Conservation (phyloP, 1,140 invertebrate genomes). For the Drosophila tropicalis region DNA sequence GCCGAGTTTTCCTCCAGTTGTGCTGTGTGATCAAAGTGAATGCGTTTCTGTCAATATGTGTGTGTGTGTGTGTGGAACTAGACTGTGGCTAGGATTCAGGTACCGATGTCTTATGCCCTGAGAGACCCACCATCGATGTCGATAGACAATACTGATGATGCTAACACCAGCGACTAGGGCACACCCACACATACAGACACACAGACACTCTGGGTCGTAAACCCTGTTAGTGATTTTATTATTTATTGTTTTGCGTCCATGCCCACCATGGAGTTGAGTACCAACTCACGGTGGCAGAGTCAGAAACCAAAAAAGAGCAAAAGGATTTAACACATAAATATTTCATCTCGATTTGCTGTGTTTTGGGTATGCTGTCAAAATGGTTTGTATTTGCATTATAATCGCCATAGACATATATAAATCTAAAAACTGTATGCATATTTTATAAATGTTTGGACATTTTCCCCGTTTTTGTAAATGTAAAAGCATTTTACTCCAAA, state of each 20-base stretch:
- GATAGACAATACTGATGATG: conserved; percentile 32
- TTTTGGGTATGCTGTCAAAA: conserved; percentile 62
- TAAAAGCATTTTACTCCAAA: conserved; percentile 55
- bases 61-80: conserved; percentile 12
- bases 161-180: conserved; percentile 39
- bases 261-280: conserved; percentile 18
- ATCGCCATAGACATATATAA: conserved; percentile 69
- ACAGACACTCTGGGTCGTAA: conserved; percentile 25
- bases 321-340: conserved; percentile 75
- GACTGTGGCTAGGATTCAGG: conserved; percentile 69
- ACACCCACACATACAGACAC: neutral
- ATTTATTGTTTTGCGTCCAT: conserved; percentile 65
- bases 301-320: conserved; percentile 17
- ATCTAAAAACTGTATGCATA: conserved; percentile 69
- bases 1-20: too few species aligned
- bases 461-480: conserved; percentile 29
- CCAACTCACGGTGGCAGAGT: too few species aligned
- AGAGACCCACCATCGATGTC: conserved; percentile 14
- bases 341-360: conserved; percentile 44
- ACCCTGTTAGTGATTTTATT: conserved; percentile 73
- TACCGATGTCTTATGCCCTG: conserved; percentile 29
- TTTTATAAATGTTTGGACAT: conserved; percentile 56
- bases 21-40: conserved; percentile 30
- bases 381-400: conserved; percentile 76
- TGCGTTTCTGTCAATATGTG: conserved; percentile 71